Base-by-base conservation (phyloP, 2,888 invertebrate genomes). In the Polyommatus icarus region DNA sequence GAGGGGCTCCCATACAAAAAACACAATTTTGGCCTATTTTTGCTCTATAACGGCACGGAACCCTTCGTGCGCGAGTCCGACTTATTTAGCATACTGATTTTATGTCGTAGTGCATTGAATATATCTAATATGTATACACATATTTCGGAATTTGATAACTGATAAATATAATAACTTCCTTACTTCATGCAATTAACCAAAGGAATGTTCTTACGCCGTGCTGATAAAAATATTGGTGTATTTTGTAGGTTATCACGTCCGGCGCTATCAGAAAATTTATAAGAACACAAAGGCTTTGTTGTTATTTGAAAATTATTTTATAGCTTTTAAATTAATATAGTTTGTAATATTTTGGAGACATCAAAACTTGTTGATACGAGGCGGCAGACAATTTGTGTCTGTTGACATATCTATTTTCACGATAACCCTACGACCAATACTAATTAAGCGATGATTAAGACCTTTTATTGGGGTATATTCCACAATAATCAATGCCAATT, bases 401-500 rank as follows among this genome's bases (percentile, higher is more conserved):
- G 40, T 29, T 20, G 72, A 40, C 73, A 29, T 73, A 50, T 73
- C 46, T 46, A 18, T 67, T 40, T 20, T 46, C 20, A 5, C 46
- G 73, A 73, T 73, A 73, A 73, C 73, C 40, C 20, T 29, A 67
- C 20, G 29, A 12, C 67, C 67, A n/a, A 73, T 73, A 73, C 20
- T 24, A 73, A 73, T 73, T 73, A 46, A 6, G 24, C 46, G 40
- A 73, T 73, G 20, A 73, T 46, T 73, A 73, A 73, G 46, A 46
- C 46, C 46, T 73, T 36, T 73, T 40, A 73, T 73, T 73, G 46
- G 73, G 40, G 46, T 72, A 72, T 72, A 72, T 73, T 40, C 73
- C 73, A 24, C 24, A 73, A 24, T 73, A 46, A 46, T 73, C 40
- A 46, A 73, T 73, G 24, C 46, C 46, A 73, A 24, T 46, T n/a